Base-by-base conservation (phyloP, 2,797 vertebrate genomes). In the Manis crassicaudata region DNA sequence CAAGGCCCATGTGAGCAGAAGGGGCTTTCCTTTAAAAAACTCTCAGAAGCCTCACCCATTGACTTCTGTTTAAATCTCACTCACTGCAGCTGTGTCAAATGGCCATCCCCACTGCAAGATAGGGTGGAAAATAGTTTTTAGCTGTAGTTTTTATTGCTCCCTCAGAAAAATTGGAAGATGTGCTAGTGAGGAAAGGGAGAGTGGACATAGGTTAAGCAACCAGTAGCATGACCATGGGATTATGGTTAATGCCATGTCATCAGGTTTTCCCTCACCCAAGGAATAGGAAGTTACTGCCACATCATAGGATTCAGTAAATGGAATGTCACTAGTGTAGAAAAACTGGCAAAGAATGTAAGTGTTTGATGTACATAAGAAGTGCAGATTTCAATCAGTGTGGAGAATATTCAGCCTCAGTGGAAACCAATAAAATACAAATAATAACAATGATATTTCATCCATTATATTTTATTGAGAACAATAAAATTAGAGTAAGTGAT, bases 81-180 rank as follows among this genome's bases (percentile, higher is more conserved):
- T 77, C 92, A 54, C 25, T 89, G 54, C 1, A 70, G 60, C 50
- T 68, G 29, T 80, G 27, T 72, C 37, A 84, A n/a, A 63, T 50
- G 35, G 35, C n/a, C 21, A 37, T 63, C 29, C 21, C 50, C 23
- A 77, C 50, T 92, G 17, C 27, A 94, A 40, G 56, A 76, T 40
- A 88, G 84, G 56, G 32, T 88, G 35, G 77, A 68, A 89, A 86
- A 72, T 92, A 90, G 46, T 16, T 83, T 88, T 76, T 92, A 87
- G 56, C 10, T 88, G 27, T 40, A 43, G 27, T 56, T 79, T 79
- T 56, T 62, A 56, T 72, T 63, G 52, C 13, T 91, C 63, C 35
- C 32, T 81, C 32, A 37, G 29, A 23, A 46, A 83, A 72, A 60
- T 54, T 17, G 16, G 70, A 83, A 6, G 37, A 40, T 23, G 3